Evolutionary conservation across 1,140 invertebrate genomes (phyloP).

Genomic region (Megalopta genalis): DNA sequence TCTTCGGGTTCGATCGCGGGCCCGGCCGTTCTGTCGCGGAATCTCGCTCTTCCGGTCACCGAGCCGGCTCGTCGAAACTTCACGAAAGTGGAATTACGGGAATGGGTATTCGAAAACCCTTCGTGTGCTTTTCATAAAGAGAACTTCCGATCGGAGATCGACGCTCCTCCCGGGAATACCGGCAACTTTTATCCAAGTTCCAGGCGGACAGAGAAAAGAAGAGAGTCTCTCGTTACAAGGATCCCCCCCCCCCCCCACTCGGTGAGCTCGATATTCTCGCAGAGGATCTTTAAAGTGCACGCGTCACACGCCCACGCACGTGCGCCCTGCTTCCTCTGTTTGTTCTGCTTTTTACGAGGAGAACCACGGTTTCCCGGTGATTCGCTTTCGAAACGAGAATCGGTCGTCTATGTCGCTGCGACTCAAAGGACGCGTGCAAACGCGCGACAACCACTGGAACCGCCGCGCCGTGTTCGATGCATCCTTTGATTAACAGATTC

Average conservation of each 20-base stretch:
- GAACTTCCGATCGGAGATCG: neutral
- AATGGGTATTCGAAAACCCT: neutral
- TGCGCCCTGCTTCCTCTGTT: too few relatives aligned
- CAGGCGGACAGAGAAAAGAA: neutral
- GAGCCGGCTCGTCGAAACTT: neutral
- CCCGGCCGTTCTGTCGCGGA: neutral
- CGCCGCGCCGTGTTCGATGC: too few relatives aligned
- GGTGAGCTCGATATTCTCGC: constrained; percentile 39
- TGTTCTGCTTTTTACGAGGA: too few relatives aligned
- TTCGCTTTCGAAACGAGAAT: constrained; percentile 34
- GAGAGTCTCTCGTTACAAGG: constrained; percentile 42
- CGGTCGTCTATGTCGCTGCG: constrained; percentile 44
- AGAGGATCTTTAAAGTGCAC: too few relatives aligned
- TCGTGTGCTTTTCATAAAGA: constrained; percentile 5
- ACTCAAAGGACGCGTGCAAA: constrained; percentile 46
- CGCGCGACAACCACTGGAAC: constrained; percentile 15
- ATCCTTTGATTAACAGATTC: too few relatives aligned
- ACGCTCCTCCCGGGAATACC: neutral
- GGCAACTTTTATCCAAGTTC: constrained; percentile 19
- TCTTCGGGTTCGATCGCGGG: neutral
- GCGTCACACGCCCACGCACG: too few relatives aligned
- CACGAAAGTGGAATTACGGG: neutral
- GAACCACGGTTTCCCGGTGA: too few relatives aligned
- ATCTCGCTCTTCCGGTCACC: neutral
- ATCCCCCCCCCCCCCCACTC: too few relatives aligned